Evolutionary conservation across 2,888 invertebrate genomes (phyloP).

Genomic region (Argynnis bischoffii): DNA sequence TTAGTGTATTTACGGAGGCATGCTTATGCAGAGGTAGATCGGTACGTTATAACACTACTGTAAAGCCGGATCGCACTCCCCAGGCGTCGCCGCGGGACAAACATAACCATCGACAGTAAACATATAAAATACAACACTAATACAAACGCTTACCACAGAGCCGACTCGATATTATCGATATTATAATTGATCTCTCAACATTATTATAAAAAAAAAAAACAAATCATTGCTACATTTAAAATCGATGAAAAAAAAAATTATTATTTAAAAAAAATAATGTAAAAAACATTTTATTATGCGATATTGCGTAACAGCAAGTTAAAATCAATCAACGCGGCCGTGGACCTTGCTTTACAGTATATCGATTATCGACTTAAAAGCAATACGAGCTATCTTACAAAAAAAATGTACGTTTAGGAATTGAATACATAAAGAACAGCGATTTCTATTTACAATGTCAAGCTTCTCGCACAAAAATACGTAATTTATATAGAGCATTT

Average conservation of each 20-base stretch:
- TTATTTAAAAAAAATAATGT: not conserved
- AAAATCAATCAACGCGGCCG: conserved; percentile 17
- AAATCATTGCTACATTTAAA: not conserved
- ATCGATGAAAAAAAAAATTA: not conserved
- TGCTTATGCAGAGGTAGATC: conserved; percentile 73
- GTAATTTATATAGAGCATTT: conserved; percentile 50
- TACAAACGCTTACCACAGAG: conserved; percentile 7
- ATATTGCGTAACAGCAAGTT: not conserved
- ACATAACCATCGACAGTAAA: too few relatives aligned
- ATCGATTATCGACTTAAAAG: conserved; percentile 41
- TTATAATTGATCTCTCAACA: not conserved
- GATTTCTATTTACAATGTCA: conserved; percentile 68
- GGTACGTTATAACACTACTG: conserved; percentile 59
- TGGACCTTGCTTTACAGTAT: conserved; percentile 42
- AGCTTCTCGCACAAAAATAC: conserved; percentile 65
- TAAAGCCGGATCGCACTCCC: conserved; percentile 44
- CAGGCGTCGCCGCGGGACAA: not conserved
- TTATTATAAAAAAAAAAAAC: not conserved
- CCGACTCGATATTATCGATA: not conserved
- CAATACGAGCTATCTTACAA: conserved; percentile 47
- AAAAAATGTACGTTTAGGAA: conserved; percentile 47
- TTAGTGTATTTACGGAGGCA: conserved; percentile 71
- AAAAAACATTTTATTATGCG: not conserved
- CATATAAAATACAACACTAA: conserved; percentile 27
- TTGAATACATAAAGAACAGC: conserved; percentile 54